Evolutionary conservation across 2,113 vertebrate species (phyloP).

Genomic region (Elephantulus edwardii): DNA sequence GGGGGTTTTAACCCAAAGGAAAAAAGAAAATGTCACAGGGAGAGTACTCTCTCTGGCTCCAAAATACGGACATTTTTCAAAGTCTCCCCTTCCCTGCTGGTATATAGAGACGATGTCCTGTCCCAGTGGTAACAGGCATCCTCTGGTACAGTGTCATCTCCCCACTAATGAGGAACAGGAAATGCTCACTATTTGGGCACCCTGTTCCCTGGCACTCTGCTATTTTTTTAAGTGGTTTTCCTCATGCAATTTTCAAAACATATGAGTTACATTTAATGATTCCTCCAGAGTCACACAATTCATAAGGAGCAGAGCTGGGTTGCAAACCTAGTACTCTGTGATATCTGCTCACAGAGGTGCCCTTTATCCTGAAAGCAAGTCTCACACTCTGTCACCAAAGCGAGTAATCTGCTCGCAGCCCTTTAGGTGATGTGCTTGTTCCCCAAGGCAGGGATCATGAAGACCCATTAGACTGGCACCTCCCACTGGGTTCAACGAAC

Average conservation of each 20-base stretch:
- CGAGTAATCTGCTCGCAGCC: neutral
- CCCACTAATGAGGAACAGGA: neutral
- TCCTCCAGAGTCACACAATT: neutral
- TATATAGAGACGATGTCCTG: neutral
- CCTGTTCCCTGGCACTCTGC: neutral
- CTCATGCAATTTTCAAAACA: neutral
- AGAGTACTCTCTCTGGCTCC: neutral
- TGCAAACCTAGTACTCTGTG: neutral
- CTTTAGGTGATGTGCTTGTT: neutral
- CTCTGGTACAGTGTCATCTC: slow-evolving; percentile 19
- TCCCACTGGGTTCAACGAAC: neutral
- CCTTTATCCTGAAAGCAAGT: neutral
- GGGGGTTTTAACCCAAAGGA: no score
- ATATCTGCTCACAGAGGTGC: slow-evolving; percentile 7
- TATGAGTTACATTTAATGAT: neutral
- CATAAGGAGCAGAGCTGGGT: neutral
- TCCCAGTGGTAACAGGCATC: neutral
- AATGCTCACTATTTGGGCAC: neutral
- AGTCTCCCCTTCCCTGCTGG: neutral
- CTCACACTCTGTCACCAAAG: neutral
- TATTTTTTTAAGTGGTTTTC: neutral
- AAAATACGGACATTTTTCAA: neutral
- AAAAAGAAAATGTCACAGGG: neutral
- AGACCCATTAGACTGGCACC: neutral
- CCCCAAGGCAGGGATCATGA: slow-evolving; percentile 13